Conservation (phyloP, 2,888 invertebrate species). For the Odontocolon sp. region DNA sequence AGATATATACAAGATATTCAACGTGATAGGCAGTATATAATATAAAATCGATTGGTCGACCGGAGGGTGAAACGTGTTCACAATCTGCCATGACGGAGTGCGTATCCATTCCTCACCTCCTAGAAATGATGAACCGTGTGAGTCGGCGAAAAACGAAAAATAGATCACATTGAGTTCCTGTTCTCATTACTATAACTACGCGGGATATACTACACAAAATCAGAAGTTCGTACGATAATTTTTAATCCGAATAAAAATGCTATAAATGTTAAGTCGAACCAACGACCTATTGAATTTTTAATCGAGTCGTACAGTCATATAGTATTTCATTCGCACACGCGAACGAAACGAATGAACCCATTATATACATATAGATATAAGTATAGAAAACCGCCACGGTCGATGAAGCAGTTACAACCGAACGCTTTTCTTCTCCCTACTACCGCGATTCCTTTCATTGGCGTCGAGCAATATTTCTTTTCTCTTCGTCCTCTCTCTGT, state of each 20-base stretch:
- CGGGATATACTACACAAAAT: neutral
- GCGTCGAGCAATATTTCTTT: slow-evolving; percentile 79
- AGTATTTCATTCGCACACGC: slow-evolving; percentile 52
- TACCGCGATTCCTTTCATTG: slow-evolving; percentile 77
- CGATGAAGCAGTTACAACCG: slow-evolving; percentile 75
- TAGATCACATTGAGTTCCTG: slow-evolving; percentile 7
- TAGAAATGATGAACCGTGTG: slow-evolving; percentile 42
- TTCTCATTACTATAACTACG: slow-evolving; percentile 21
- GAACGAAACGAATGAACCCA: slow-evolving; percentile 66
- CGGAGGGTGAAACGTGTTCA: neutral
- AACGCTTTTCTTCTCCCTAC: slow-evolving; percentile 69
- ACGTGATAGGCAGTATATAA: slow-evolving; percentile 7
- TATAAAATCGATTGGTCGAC: slow-evolving; percentile 3
- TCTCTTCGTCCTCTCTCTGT: slow-evolving; percentile 60
- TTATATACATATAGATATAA: slow-evolving; percentile 48
- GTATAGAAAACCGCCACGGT: slow-evolving; percentile 71
- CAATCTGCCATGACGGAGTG: neutral
- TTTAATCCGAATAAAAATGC: slow-evolving; percentile 14
- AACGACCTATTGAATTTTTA: slow-evolving; percentile 47
- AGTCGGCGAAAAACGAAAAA: slow-evolving; percentile 36
- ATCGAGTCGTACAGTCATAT: slow-evolving; percentile 43
- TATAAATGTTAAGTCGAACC: slow-evolving; percentile 19
- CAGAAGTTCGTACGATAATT: neutral
- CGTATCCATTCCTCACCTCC: slow-evolving; percentile 19
- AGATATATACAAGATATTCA: neutral